phyloP scores from a whole-genome alignment of 1,140 invertebrate species.

The Hylyphantes graminicola region DNA sequence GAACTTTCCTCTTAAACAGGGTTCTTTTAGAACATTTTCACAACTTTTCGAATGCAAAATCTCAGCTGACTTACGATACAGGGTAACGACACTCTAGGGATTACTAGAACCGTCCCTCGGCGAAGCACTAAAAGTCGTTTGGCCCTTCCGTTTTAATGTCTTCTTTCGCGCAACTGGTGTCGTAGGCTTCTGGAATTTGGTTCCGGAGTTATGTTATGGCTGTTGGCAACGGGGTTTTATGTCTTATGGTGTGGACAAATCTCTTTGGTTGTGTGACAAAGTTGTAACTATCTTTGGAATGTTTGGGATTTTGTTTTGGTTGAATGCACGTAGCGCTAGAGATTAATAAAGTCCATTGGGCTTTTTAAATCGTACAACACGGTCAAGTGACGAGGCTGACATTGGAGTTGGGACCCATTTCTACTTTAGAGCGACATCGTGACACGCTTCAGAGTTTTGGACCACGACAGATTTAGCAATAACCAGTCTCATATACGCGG shows the following conservation, averaged over 20 bases:
- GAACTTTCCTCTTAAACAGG: too few species aligned
- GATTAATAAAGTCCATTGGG: too few species aligned
- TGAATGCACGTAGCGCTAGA: not conserved
- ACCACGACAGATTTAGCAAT: not conserved
- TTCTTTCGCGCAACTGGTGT: conserved; percentile 27
- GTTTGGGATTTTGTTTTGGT: not conserved
- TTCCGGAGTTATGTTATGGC: conserved; percentile 6
- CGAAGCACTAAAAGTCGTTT: conserved; percentile 22
- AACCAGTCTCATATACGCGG: too few species aligned
- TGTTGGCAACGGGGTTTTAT: conserved; percentile 4
- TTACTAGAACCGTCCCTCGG: conserved; percentile 10
- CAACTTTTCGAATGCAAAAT: conserved; percentile 14
- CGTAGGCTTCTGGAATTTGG: not conserved
- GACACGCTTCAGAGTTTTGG: not conserved
- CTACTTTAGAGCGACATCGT: not conserved
- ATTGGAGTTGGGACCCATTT: not conserved
- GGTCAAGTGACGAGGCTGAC: not conserved
- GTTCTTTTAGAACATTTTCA: not conserved
- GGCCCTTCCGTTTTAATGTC: conserved; percentile 8
- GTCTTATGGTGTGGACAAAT: not conserved
- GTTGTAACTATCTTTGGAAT: not conserved
- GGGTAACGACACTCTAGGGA: not conserved
- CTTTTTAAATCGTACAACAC: not conserved
- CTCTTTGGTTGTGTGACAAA: not conserved
- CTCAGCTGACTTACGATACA: conserved; percentile 3